phyloP scores from a whole-genome alignment of 2,113 vertebrate genomes.

The Gasterosteus nipponicus region DNA sequence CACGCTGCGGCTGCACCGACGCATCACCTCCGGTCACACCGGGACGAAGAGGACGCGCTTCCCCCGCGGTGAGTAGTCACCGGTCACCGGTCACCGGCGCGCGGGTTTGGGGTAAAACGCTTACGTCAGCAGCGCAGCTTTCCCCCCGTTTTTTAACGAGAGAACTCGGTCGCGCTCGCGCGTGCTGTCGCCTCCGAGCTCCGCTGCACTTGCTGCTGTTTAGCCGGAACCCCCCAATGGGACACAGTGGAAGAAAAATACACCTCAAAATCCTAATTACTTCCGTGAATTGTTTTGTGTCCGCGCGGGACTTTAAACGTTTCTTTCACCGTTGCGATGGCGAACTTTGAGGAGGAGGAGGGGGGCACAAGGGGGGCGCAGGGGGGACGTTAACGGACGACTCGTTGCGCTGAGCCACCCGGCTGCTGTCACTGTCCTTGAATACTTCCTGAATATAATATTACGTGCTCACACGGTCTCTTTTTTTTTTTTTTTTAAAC shows the following conservation, averaged over 20 bases:
- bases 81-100: not conserved
- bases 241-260: not conserved
- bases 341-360: not conserved
- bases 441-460: slow-evolving; percentile 25
- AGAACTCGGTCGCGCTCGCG: slow-evolving; percentile 17
- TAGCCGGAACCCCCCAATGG: slow-evolving; percentile 1
- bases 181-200: slow-evolving; percentile 46
- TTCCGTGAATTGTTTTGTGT: not conserved
- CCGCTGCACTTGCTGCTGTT: slow-evolving; percentile 75
- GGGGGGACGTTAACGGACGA: slow-evolving; percentile 6
- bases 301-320: not conserved
- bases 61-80: slow-evolving; percentile 54
- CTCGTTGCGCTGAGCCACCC: not conserved
- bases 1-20: slow-evolving; percentile 47
- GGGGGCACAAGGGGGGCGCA: not conserved
- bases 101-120: not conserved
- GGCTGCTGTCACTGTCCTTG: slow-evolving; percentile 37
- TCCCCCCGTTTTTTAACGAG: not conserved
- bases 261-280: no score
- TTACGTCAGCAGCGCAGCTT: not conserved
- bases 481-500: slow-evolving; percentile 33
- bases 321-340: not conserved
- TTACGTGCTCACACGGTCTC: not conserved
- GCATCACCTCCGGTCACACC: slow-evolving; percentile 23
- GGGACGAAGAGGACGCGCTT: slow-evolving; percentile 17